Evolutionary conservation across 2,888 invertebrate species (phyloP), one percentile per base, ranked within the genome.

Genomic region (Neocrepidodera transversa): DNA sequence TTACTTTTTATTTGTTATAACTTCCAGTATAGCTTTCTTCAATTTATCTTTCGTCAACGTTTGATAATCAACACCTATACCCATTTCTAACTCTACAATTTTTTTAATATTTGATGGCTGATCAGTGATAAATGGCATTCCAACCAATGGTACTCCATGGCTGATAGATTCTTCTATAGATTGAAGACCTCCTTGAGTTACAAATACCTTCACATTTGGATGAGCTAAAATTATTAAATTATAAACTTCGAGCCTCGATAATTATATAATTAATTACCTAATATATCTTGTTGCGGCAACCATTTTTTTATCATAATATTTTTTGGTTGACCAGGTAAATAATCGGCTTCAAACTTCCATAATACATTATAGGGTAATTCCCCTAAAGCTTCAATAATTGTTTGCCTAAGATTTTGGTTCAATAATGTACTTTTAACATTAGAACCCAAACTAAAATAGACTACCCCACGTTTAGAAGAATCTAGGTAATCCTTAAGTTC

Each of bases 241-340:
- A 8, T 28, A 2, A 28, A 2, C 8, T 28, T 28, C 8, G 8
- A 28, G 28, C 2, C 5, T 10, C 8, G 5, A 28, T 28, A 10
- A 28, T 8, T 8, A 8, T 10, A 10, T 10, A 28, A 28, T 28
- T 28, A 8, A 28, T 28, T 74, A 80, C 81, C 78, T 52, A 82
- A 68, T 58, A 82, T 67, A 62, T 79, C 81, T 60, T 79, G 77
- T 68, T 82, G 83, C 0, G 82, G 81, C 14, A 81, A 69, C 82
- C 82, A 83, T 63, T 80, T 80, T 26, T 67, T 69, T 7, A 78
- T 71, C 58, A 78, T 74, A 1, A 83, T 74, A 66, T 80, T 79
- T 23, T 70, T 55, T 4, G 79, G 76, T 66, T 76, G 69, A 30
- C 72, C 71, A 10, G 63, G 63, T 16, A 60, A 55, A 38, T 72